Percentiles rank a stretch among this genome's conserved stretches.
These are phyloP conservation scores for Paguma larvata DNA, from an alignment of 2,797 vertebrate genomes.

Conservation along the genomic window DNA sequence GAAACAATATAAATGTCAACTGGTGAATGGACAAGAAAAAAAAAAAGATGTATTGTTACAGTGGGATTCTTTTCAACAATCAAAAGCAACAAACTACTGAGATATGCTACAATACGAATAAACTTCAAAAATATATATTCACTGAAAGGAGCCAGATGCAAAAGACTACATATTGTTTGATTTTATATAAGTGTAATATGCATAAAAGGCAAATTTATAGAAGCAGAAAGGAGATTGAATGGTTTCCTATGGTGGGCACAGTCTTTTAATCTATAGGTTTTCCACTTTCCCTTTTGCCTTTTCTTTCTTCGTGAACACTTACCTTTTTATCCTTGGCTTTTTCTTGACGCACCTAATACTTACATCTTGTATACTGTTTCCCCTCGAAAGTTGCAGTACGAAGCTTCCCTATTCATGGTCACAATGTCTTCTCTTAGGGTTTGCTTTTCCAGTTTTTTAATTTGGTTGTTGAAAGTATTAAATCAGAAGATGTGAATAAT, in stretches of 20 bases:
- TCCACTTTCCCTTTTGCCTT: neutral
- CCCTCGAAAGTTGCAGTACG: neutral
- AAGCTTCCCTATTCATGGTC: neutral
- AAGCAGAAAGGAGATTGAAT: neutral
- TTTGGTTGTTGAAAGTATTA: neutral
- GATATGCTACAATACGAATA: neutral
- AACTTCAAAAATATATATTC: neutral
- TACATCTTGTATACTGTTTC: neutral
- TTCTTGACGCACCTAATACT: neutral
- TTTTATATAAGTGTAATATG: neutral
- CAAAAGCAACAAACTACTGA: neutral
- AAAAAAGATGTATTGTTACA: neutral
- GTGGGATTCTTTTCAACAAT: neutral
- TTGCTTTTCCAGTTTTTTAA: constrained; percentile 15
- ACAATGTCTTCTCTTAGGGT: neutral
- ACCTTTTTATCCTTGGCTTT: neutral
- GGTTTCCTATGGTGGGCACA: neutral
- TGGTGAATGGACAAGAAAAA: neutral
- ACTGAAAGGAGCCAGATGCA: neutral
- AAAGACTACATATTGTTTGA: neutral
- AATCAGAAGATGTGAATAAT: constrained; percentile 47
- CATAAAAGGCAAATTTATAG: neutral
- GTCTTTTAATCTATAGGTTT: neutral
- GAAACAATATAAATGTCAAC: neutral
- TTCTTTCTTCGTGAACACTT: neutral